Evolutionary conservation across 2,113 vertebrate species (phyloP), one percentile per base, ranked within the genome.

Genomic region (Rana temporaria): DNA sequence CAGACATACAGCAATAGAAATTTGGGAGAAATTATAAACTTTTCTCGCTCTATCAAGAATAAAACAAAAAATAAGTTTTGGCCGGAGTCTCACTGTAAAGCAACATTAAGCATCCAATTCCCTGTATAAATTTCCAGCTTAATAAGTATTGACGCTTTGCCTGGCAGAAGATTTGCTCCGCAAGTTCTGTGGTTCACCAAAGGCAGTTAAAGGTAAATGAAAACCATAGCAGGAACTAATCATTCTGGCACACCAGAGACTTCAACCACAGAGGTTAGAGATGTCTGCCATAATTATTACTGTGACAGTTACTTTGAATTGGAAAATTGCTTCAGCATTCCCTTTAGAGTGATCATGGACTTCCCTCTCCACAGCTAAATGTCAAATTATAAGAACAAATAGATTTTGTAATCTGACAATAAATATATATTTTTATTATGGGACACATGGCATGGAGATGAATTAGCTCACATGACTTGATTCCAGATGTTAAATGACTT

Each of bases 201-300:
- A 32, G 24, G 63, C 16, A 65, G 63, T 65, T 71, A 71, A 71
- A 53, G 12, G 15, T 26, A 15, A 52, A 42, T 71, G 48, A 71
- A 71, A 24, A 55, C 68, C 42, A 70, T 70, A 70, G 20, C 42
- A 71, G 42, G 22, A 71, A 26, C 42, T 55, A 71, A 71, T 71
- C 68, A 71, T 55, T 24, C 48, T 69, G 48, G 55, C 20, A 71
- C 20, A 26, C 5, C 4, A 71, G 48, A 71, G 48, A 55, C 38
- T 70, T 52, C 22, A 70, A 70, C 42, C 38, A 70, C 67, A 24
- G 48, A 52, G 38, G 67, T 70, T 52, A 70, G 67, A 20, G n/a
- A 70, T 70, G 42, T 53, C 65, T n/a, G 16, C 42, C 52, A 53
- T 70, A 70, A 70, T 70, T 52, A 53, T 24, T 70, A 22, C 48